Evolutionary conservation across 2,888 invertebrate genomes (phyloP), one percentile per base, ranked within the genome.

Genomic region (Drosophila leonis): DNA sequence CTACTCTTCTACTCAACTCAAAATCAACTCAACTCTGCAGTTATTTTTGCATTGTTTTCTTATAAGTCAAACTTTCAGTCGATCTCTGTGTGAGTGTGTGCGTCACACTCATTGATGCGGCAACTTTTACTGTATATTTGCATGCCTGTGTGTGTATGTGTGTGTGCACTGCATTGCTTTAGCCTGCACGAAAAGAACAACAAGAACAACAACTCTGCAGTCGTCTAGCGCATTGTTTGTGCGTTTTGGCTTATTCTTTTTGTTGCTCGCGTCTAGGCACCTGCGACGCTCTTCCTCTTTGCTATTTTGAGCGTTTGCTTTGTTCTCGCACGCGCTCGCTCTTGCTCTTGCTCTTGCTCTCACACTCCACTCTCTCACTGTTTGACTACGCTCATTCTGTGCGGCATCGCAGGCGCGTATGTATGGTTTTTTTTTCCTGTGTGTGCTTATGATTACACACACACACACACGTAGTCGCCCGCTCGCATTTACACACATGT

Each of bases 311-410:
- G 65, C 55, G 51, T 65, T 78, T 74, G 69, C 74, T 78, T 79
- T 74, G 66, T 62, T 70, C 75, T 79, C 74, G 37, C 41, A 8
- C 15, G 9, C 31, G 31, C 18, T 54, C 29, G n/a, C n/a, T n/a
- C 56, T n/a, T n/a, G n/a, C n/a, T n/a, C n/a, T n/a, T n/a, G n/a
- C n/a, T n/a, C n/a, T n/a, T n/a, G 10, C 61, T 48, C 66, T 61
- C 57, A 9, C 37, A 29, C 35, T 27, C 48, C 29, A 27, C 48
- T 39, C 66, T 57, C 59, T 29, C 24, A 27, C n/a, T n/a, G 33
- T 27, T 46, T 46, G 13, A 1, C 51, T 56, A 31, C 39, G 68
- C 78, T 80, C 79, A 80, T 80, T 80, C 66, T 70, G 57, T 67
- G 62, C 56, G 35, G 42, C 66, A 77, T 63, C 66, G 52, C 48